Evolutionary conservation across 2,888 invertebrate genomes (phyloP), one percentile per base, ranked within the genome.

Genomic region (Carpatolechia fugitivella): DNA sequence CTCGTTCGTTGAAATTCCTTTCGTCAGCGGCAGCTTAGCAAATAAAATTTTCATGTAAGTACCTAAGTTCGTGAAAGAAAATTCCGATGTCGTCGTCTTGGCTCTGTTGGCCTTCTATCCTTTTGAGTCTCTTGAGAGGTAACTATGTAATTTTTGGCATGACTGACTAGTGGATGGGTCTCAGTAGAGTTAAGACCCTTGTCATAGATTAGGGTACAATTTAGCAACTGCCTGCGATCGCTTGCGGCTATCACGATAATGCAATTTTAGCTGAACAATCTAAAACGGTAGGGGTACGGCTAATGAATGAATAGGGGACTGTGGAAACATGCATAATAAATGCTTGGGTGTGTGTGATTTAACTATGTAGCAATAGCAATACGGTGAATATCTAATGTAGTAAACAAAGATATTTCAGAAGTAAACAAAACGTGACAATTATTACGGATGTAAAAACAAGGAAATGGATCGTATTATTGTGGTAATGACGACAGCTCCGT

Each of bases 161-260:
- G 49, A 35, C 35, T 35, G 35, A 35, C 33, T 49, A 49, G 49
- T 49, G 13, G 31, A 49, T 35, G 35, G 49, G 49, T 49, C 49
- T 49, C 35, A 35, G 16, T 20, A 18, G 49, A 49, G 35, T 11
- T 24, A 44, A 29, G 29, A 49, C 49, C 49, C 35, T 35, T 13
- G 35, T 49, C 35, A 49, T 49, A 35, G 47, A 31, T 47, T 31
- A 31, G 31, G 31, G 31, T 31, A 47, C 31, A 47, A 47, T 47
- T 31, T 44, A 18, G 44, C 41, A n/a, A 41, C 20, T 20, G 41
- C 44, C 44, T 44, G 24, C 20, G 44, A 44, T 44, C 29, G 44
- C 44, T 20, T 24, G 24, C 13, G 44, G 44, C 44, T 24, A 44
- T 44, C 44, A 44, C 29, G 44, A 44, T 44, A 44, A 44, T 44